Base-by-base conservation (phyloP, 2,797 vertebrate species). In the Lagocephalus sceleratus region DNA sequence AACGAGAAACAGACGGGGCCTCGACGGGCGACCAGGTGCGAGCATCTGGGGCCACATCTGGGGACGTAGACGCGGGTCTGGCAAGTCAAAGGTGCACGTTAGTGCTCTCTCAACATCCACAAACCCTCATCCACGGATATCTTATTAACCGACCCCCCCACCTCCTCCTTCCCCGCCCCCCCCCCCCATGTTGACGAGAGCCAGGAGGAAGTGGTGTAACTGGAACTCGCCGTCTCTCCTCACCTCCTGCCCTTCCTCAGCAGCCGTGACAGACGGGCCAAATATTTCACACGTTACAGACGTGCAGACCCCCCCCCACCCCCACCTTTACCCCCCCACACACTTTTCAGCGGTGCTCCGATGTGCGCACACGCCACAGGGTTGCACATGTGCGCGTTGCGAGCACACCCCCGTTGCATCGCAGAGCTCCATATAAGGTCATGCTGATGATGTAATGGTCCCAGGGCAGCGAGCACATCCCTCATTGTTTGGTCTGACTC, bases 391-490 rank as follows among this genome's bases (percentile, higher is more conserved):
- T 1, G 44, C 52, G 72, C n/a, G n/a, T n/a, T n/a, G n/a, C 61
- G 49, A 81, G 68, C 70, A 81, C 86, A 86, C 83, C 84, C 82
- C 79, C 82, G 74, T 86, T 85, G 87, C 88, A 89, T 86, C 84
- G 89, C 92, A 71, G 74, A 89, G 91, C 63, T 86, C 95, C 96
- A 92, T 95, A 95, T 95, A 96, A 91, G 96, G 96, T 64, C 87
- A 90, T 89, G 89, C 3, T 90, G 82, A 89, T 98, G 96, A 98
- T 95, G 96, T 98, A 92, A 97, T 91, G 92, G 88, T 87, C 90
- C 90, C 84, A 86, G 93, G 92, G 93, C 95, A 92, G 80, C 85
- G 92, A 92, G 93, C 83, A 91, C 89, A 87, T 93, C 93, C 89
- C 91, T 94, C 91, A 95, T 95, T 96, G 94, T 97, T 94, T 91